Percentiles rank a stretch among this genome's conserved stretches.
These are phyloP conservation scores for Coreius guichenoti DNA, from an alignment of 2,797 vertebrate genomes.

Conservation along the genomic window DNA sequence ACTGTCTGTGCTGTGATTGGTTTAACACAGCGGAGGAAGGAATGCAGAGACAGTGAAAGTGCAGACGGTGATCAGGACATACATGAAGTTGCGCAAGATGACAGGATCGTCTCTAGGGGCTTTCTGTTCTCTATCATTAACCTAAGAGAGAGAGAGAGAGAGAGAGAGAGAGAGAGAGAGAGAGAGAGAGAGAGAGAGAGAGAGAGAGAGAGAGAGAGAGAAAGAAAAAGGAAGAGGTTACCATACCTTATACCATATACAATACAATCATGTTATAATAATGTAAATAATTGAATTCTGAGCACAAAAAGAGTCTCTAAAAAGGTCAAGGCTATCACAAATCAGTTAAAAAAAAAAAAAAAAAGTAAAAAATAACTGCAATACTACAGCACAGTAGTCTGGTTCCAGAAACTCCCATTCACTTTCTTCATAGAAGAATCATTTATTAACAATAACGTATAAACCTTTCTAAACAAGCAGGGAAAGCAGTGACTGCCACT, in stretches of 20 bases:
- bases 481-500: too few species aligned
- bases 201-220: too few species aligned
- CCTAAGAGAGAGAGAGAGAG: conserved; percentile 57
- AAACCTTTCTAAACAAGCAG: too few species aligned
- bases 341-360: neutral
- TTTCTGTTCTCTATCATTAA: conserved; percentile 61
- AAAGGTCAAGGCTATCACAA: neutral
- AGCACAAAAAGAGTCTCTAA: neutral
- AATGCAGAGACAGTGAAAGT: conserved; percentile 49
- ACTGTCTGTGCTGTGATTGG: conserved; percentile 62
- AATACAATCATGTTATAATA: neutral
- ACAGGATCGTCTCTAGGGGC: conserved; percentile 61
- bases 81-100: conserved; percentile 42
- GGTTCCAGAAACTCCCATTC: neutral
- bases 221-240: neutral
- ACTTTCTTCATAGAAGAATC: neutral
- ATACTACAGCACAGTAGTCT: neutral
- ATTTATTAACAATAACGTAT: neutral
- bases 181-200: conserved; percentile 22
- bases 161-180: too few species aligned
- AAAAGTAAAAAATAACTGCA: neutral
- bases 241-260: neutral
- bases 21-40: conserved; percentile 60
- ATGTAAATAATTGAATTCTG: conserved; percentile 1
- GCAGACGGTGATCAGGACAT: conserved; percentile 63